These are phyloP conservation scores for Myocastor coypus DNA, from an alignment of 2,113 vertebrate species.

Conservation along the genomic window DNA sequence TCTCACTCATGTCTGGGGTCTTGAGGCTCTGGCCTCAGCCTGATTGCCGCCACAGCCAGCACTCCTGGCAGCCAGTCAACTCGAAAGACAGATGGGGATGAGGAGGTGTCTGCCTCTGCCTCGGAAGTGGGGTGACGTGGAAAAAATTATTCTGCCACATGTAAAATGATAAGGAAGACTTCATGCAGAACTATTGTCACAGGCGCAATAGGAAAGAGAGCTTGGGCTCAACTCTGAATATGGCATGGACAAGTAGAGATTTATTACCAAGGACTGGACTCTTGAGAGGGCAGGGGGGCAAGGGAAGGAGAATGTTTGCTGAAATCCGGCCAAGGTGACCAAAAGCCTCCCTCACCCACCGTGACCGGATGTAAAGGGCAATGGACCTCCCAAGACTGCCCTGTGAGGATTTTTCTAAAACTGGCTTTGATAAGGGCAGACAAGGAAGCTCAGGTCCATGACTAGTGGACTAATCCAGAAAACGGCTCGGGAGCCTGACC, in stretches of 20 bases:
- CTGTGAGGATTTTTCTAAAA: neutral
- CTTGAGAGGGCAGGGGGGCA: accelerated
- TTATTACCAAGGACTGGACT: neutral
- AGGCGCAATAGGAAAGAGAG: neutral
- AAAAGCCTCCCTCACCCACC: too few species aligned
- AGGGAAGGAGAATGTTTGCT: neutral
- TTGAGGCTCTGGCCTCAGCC: neutral
- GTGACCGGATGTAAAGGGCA: neutral
- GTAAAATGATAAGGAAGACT: neutral
- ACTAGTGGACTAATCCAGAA: neutral
- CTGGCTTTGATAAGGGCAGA: neutral
- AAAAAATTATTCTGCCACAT: neutral
- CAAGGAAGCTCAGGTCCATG: neutral
- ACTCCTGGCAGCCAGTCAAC: neutral
- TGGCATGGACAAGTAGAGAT: neutral
- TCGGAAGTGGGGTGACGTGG: neutral
- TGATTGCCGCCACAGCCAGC: neutral
- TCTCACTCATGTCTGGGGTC: neutral
- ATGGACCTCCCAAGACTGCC: neutral
- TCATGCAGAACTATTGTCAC: neutral
- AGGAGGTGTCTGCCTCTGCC: neutral
- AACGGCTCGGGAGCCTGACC: neutral
- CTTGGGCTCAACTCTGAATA: neutral
- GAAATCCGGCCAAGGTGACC: neutral
- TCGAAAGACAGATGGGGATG: neutral